These are phyloP conservation scores for Indicator indicator DNA, from an alignment of 2,113 vertebrate genomes.

Conservation along the genomic window DNA sequence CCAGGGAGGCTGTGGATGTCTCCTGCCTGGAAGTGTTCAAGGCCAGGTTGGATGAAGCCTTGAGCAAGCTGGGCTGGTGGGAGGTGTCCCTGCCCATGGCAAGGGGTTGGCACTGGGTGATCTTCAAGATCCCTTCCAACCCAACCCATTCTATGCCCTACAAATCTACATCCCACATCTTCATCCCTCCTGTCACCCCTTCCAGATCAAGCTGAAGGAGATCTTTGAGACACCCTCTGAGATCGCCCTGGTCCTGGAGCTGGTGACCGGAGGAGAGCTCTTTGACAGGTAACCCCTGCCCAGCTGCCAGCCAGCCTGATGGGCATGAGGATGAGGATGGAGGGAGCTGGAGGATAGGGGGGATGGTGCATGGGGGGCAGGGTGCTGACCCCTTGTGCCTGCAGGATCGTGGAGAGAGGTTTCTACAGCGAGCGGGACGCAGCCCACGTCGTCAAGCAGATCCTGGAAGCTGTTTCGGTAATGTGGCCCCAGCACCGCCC, in stretches of 20 bases:
- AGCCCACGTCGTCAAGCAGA: conserved; percentile 88
- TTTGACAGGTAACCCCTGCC: conserved; percentile 82
- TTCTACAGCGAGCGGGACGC: conserved; percentile 91
- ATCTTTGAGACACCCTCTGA: conserved; percentile 89
- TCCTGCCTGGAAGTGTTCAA: too few species aligned
- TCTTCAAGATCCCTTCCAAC: too few species aligned
- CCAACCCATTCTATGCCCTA: too few species aligned
- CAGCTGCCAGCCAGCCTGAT: rapidly evolving
- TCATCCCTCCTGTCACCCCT: neutral
- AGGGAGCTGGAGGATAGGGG: neutral
- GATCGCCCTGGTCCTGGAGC: conserved; percentile 87
- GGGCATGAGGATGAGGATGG: neutral
- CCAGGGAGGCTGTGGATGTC: too few species aligned
- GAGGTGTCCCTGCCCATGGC: too few species aligned
- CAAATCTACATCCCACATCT: too few species aligned
- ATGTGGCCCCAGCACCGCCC: too few species aligned
- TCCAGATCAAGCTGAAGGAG: conserved; percentile 90
- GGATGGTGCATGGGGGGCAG: neutral
- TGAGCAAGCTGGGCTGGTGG: too few species aligned
- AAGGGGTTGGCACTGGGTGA: too few species aligned
- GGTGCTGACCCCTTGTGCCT: neutral
- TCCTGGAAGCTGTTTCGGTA: conserved; percentile 88
- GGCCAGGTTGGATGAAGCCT: too few species aligned
- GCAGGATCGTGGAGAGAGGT: conserved; percentile 87
- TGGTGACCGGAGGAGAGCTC: conserved; percentile 90